These are phyloP conservation scores for Helicoverpa assulta DNA, from an alignment of 2,888 invertebrate genomes.

Conservation along the genomic window DNA sequence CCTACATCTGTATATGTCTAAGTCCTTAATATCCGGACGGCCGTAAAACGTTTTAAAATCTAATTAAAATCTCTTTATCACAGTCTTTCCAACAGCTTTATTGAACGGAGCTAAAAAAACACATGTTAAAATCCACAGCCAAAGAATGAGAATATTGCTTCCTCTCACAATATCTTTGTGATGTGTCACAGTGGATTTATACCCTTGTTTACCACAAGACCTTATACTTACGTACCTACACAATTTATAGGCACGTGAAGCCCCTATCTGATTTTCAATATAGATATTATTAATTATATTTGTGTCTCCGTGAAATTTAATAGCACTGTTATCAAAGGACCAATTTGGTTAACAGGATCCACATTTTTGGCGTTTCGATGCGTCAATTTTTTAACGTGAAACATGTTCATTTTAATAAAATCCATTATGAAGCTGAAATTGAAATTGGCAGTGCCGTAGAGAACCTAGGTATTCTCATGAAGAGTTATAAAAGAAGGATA, in stretches of 20 bases:
- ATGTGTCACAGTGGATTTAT: slow-evolving; percentile 41
- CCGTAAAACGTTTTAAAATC: too few species aligned
- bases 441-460: too few species aligned
- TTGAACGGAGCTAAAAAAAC: background rate
- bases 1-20: too few species aligned
- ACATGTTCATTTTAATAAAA: too few species aligned
- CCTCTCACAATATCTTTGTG: slow-evolving; percentile 25
- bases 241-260: slow-evolving; percentile 15
- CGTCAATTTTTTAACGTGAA: too few species aligned
- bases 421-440: too few species aligned
- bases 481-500: too few species aligned
- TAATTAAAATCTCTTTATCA: too few species aligned
- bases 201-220: slow-evolving; percentile 27
- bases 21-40: too few species aligned
- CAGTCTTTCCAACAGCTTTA: background rate
- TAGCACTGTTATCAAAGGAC: background rate
- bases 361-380: too few species aligned
- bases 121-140: slow-evolving; percentile 17
- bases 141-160: slow-evolving; percentile 22
- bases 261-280: slow-evolving; percentile 12
- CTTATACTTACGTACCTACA: slow-evolving; percentile 9
- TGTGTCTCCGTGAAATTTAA: slow-evolving; percentile 2
- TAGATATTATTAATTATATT: slow-evolving; percentile 12
- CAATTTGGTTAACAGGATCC: too few species aligned
- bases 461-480: too few species aligned